A percentile compares a stretch with the other conserved stretches of the same genome.
These are phyloP conservation scores for Myathropa florea DNA, from an alignment of 2,888 invertebrate species.

Conservation along the genomic window DNA sequence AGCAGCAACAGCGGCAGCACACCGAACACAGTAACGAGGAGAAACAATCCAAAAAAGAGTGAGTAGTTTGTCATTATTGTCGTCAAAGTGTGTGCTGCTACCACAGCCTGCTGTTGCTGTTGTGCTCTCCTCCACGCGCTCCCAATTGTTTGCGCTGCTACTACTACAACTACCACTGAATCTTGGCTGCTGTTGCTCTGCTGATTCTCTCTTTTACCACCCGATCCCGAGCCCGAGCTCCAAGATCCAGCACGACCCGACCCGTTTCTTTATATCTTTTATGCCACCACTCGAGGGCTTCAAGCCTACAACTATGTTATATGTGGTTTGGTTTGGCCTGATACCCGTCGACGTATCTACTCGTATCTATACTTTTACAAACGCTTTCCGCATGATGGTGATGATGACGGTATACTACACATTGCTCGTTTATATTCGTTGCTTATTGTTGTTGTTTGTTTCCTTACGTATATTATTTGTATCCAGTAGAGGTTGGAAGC, in stretches of 20 bases:
- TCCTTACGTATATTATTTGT: background rate
- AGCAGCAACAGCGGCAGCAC: conserved; percentile 22
- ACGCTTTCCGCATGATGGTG: conserved; percentile 61
- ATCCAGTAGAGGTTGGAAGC: conserved; percentile 42
- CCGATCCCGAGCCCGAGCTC: background rate
- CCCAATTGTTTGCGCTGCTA: conserved; percentile 53
- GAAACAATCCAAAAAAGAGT: conserved; percentile 51
- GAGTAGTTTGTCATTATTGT: conserved; percentile 64
- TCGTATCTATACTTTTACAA: conserved; percentile 53
- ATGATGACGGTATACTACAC: conserved; percentile 51
- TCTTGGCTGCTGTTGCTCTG: conserved; percentile 27
- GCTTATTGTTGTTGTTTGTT: conserved; percentile 3
- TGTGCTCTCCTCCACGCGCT: conserved; percentile 57
- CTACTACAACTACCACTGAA: conserved; percentile 28
- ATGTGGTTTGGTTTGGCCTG: conserved; percentile 43
- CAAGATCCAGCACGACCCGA: conserved; percentile 22
- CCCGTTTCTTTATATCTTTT: conserved; percentile 45
- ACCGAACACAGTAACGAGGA: conserved; percentile 38
- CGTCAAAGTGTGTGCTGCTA: conserved; percentile 52
- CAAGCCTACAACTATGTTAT: conserved; percentile 65
- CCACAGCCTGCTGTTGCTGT: conserved; percentile 14
- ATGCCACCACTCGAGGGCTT: conserved; percentile 59
- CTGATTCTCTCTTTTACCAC: conserved; percentile 15
- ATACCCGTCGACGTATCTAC: background rate
- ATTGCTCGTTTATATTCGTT: conserved; percentile 15